Evolutionary conservation across 1,140 invertebrate genomes (phyloP), one percentile per base, ranked within the genome.

Genomic region (Hypsibius dujardini): DNA sequence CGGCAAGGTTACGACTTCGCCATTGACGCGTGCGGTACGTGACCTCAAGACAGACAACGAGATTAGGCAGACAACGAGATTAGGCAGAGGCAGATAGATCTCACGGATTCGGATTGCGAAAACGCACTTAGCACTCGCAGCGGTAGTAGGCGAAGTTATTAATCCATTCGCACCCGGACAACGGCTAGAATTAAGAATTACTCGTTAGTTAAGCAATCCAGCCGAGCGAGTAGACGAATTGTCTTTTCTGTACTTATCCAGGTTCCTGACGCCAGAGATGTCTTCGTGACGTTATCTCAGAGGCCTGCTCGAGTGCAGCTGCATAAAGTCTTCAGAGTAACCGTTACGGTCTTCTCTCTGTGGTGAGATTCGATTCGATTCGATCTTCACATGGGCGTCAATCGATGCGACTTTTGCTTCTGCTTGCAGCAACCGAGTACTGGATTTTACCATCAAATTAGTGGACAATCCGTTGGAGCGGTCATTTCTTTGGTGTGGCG

Each of bases 401-500:
- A 56, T 56, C 50, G 7, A 7, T 56, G 50, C n/a, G 50, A 7
- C n/a, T 56, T n/a, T 56, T 56, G 7, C n/a, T n/a, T n/a, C n/a
- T n/a, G n/a, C n/a, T 56, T 67, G 7, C 42, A 67, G 62, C 42
- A 67, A 7, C 45, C 62, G 62, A 42, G 12, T 42, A 3, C 7
- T 67, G 62, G 62, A 67, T 7, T 67, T 67, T 42, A 42, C 45
- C 45, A 12, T 67, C 3, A 67, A 67, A 42, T 14, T 67, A 42
- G 12, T 42, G 7, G 62, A 56, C n/a, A 56, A 67, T 42, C 62
- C 7, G 3, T 3, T 3, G 12, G 62, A 67, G 7, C 62, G 62
- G 62, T 7, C 62, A 14, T 67, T 67, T 42, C 12, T 42, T 42
- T 67, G 62, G 62, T 67, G 62, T 67, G 62, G 62, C 62, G 42